Evolutionary conservation across 1,140 invertebrate species (phyloP), one percentile per base, ranked within the genome.

Genomic region (Samia ricini): DNA sequence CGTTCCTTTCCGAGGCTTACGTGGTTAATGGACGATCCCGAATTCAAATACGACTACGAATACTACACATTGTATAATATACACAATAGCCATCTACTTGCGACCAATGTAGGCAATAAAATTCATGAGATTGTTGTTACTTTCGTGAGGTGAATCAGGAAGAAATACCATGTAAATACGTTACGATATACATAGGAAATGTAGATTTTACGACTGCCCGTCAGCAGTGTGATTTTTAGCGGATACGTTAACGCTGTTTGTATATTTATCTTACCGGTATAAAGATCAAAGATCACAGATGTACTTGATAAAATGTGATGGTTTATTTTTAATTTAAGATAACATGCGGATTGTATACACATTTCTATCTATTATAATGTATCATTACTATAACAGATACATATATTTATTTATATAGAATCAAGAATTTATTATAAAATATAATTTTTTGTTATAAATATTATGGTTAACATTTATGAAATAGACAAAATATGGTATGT

Each of bases 111-210:
- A 36, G 57, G 66, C 68, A 77, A 77, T 77, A 77, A 77, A 74
- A 77, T 77, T 77, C 75, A 77, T 77, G 75, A 77, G 70, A 22
- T 62, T 68, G 57, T 65, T 72, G 72, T 74, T 77, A 77, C 66
- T 71, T 72, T 74, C 72, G 71, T 74, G 69, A 74, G 67, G 58
- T 56, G 59, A 69, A 74, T 72, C 70, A 64, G 61, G 33, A 65
- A 66, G 70, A 71, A 74, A 77, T 72, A 71, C 68, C 36, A 64
- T 71, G 66, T 72, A 69, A 72, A 72, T 72, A 71, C 8, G 22
- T 59, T 49, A 20, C n/a, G 26, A 24, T 24, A 56, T 56, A 56
- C 55, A 36, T 33, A 4, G 15, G 26, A 63, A 60, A 66, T 69
- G 64, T 72, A 66, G 61, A 75, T 70, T 63, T 71, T 67, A 69